Conservation (phyloP, 2,888 invertebrate species). For the Orchesellides sinensis region DNA sequence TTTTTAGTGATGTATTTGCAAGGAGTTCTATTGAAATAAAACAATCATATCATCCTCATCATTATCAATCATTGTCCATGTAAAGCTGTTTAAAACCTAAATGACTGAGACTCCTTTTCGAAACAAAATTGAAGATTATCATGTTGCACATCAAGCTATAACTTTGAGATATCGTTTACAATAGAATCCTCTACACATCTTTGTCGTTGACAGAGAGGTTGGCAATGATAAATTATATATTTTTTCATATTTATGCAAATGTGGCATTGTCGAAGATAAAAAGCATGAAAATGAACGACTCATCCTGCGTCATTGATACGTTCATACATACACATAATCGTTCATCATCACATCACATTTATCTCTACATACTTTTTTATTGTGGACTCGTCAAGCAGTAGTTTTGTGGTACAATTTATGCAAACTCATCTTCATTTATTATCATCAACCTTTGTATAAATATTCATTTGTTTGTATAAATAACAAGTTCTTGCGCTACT, state of each 20-base stretch:
- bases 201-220: neutral
- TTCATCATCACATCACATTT: slow-evolving; percentile 26
- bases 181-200: neutral
- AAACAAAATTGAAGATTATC: slow-evolving; percentile 24
- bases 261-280: slow-evolving; percentile 55
- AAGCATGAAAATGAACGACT: slow-evolving; percentile 36
- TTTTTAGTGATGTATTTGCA: slow-evolving; percentile 6
- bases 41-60: slow-evolving; percentile 28
- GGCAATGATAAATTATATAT: slow-evolving; percentile 46
- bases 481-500: neutral
- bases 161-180: too few relatives aligned
- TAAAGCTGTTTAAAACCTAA: slow-evolving; percentile 9
- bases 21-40: slow-evolving; percentile 18
- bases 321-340: slow-evolving; percentile 36
- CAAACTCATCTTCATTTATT: neutral
- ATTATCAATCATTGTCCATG: slow-evolving; percentile 37
- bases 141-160: slow-evolving; percentile 21
- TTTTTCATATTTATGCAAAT: slow-evolving; percentile 43
- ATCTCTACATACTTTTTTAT: neutral
- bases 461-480: too few relatives aligned
- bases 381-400: too few relatives aligned
- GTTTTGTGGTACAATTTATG: too few relatives aligned
- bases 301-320: slow-evolving; percentile 60
- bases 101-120: neutral
- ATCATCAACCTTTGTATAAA: neutral